Conservation (phyloP, 2,888 invertebrate species). For the Phalangium opilio region DNA sequence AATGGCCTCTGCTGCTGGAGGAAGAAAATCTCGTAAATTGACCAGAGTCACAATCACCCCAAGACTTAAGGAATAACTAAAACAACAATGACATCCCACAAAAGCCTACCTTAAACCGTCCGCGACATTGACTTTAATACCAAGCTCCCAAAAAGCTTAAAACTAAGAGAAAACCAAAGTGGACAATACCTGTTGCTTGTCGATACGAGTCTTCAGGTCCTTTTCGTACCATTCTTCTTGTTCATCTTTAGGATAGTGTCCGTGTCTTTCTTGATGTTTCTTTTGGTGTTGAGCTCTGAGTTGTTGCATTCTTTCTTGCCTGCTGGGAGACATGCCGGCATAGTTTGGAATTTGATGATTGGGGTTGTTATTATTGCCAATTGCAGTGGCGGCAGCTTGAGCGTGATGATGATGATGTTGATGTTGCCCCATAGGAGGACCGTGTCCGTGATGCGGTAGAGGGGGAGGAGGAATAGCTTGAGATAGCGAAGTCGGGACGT, state of each 20-base stretch:
- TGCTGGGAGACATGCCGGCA: background rate
- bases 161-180: too few species aligned
- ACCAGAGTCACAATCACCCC: too few species aligned
- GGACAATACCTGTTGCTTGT: constrained; percentile 1
- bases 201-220: constrained; percentile 11
- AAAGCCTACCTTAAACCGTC: too few species aligned
- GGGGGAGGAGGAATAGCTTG: background rate
- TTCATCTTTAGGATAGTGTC: constrained; percentile 43
- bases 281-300: constrained; percentile 40
- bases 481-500: constrained; percentile 1
- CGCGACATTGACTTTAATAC: too few species aligned
- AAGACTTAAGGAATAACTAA: too few species aligned
- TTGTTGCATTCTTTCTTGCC: constrained; percentile 36
- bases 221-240: constrained; percentile 24
- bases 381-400: background rate
- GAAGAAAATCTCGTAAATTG: too few species aligned
- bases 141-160: too few species aligned
- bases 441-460: background rate
- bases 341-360: too few species aligned
- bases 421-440: too few species aligned
- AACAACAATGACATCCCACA: too few species aligned
- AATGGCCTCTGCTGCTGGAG: too few species aligned
- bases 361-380: too few species aligned
- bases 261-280: constrained; percentile 41
- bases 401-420: background rate